Base-by-base conservation (phyloP, 2,113 vertebrate genomes). In the Carlito syrichta region DNA sequence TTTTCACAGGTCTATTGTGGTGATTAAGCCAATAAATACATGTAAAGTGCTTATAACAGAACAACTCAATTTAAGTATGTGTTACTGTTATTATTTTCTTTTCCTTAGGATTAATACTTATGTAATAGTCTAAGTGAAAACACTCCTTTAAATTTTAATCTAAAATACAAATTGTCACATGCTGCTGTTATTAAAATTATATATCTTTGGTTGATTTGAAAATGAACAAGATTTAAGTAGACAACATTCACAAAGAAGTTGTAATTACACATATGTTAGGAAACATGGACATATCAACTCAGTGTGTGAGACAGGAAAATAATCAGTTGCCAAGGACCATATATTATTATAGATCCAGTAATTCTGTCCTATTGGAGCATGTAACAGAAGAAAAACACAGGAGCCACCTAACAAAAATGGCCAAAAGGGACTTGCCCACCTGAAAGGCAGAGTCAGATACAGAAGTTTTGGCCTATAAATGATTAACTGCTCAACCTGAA, bases 171-270 rank as follows among this genome's bases (percentile, higher is more conserved):
- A 45, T 89, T n/a, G 93, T 92, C 9, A 86, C 48, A 19, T 91
- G 38, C 16, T 92, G 1, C 11, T 95, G 40, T 78, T 91, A 48
- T 35, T 69, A 84, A 78, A 35, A 86, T 86, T 83, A 96, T 83
- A 84, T 78, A 84, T 79, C 43, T 89, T 76, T 73, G 6, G 14
- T 8, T 84, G 25, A 63, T 96, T 73, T n/a, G n/a, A n/a, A 95
- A 90, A 95, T 68, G 8, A 74, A 40, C 40, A 91, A 58, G 45
- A 89, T 45, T 50, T 88, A 92, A 94, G 69, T 83, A 78, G 89
- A 90, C 90, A 74, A 92, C 77, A 62, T 40, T 86, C 86, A 85
- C 23, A 91, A 66, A 54, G 8, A 95, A 93, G 78, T 45, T 95
- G 7, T 43, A 13, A 54, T 50, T 94, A 52, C 19, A 69, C 25